Evolutionary conservation across 2,888 invertebrate species (phyloP).

Genomic region (Ormyrus nitidulus): DNA sequence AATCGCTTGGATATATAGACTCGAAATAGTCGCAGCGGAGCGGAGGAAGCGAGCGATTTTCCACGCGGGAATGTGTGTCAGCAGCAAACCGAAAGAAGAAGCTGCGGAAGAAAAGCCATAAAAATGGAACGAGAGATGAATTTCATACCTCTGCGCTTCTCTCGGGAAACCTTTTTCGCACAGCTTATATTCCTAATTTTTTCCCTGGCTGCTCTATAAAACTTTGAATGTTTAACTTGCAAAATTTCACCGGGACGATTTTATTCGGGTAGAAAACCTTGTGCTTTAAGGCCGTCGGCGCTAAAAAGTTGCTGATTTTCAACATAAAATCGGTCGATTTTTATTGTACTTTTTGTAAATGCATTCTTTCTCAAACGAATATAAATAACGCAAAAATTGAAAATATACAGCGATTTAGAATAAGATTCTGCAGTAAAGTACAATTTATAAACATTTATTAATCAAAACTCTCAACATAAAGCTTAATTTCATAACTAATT

Average conservation of each 20-base stretch:
- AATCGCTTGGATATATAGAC: too few species aligned
- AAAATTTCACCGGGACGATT: not conserved
- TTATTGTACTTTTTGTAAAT: too few species aligned
- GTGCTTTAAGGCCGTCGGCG: too few species aligned
- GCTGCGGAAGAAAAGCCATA: constrained; percentile 45
- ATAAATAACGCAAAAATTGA: too few species aligned
- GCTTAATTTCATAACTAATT: too few species aligned
- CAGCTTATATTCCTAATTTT: constrained; percentile 4
- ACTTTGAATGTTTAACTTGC: not conserved
- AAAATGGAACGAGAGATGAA: constrained; percentile 37
- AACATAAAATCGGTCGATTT: too few species aligned
- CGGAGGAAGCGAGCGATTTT: not conserved
- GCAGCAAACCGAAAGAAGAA: constrained; percentile 32
- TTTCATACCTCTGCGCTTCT: constrained; percentile 15
- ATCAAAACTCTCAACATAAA: too few species aligned
- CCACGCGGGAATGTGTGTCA: constrained; percentile 27
- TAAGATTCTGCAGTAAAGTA: too few species aligned
- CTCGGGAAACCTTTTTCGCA: not conserved
- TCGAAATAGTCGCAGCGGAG: not conserved
- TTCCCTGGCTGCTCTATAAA: not conserved
- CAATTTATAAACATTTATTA: too few species aligned
- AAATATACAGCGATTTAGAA: too few species aligned
- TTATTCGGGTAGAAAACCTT: not conserved
- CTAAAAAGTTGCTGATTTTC: too few species aligned
- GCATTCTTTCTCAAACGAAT: too few species aligned